Base-by-base conservation (phyloP, 2,888 invertebrate species). In the Chrysomela aeneicollis region DNA sequence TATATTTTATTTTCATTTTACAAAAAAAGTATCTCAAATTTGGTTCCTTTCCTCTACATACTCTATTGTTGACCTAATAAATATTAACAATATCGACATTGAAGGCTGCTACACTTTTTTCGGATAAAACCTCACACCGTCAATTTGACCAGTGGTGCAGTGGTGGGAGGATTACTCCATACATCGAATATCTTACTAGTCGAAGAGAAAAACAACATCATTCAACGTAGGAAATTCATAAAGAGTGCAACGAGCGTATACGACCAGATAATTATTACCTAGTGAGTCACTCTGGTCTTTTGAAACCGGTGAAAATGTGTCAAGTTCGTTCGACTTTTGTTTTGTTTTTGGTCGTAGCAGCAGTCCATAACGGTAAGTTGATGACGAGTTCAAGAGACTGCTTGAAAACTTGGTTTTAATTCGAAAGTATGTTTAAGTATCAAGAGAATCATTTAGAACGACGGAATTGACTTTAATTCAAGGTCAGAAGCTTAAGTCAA, bases 291-390 rank as follows among this genome's bases (percentile, higher is more conserved):
- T 67, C n/a, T 52, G 58, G 26, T 26, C 26, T 66, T 49, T 55
- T 55, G 18, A 17, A 32, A 61, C n/a, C 46, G 6, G 65, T 61
- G 63, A 66, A 68, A 64, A 68, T 68, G 68, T 64, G 61, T 17
- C 63, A 59, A 55, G 49, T 61, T 49, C 57, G 42, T 26, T 35
- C 53, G 37, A 55, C 32, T 10, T 51, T 60, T 54, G 57, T 42
- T 59, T 21, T 63, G 18, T 35, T 42, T 22, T 10, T 63, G 22
- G 35, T 64, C 9, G 17, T 66, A 22, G 18, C 61, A 9, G 30
- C 61, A n/a, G 17, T 57, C 1, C 54, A 68, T 30, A 68, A 50
- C 30, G 68, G 68, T 68, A 57, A 51, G 65, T 59, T 32, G 5
- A 1, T 30, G 35, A 50, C 35, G 1, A 1, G 4, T 57, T 12